Evolutionary conservation across 2,113 vertebrate species (phyloP).

Genomic region (Archocentrus centrarchus): DNA sequence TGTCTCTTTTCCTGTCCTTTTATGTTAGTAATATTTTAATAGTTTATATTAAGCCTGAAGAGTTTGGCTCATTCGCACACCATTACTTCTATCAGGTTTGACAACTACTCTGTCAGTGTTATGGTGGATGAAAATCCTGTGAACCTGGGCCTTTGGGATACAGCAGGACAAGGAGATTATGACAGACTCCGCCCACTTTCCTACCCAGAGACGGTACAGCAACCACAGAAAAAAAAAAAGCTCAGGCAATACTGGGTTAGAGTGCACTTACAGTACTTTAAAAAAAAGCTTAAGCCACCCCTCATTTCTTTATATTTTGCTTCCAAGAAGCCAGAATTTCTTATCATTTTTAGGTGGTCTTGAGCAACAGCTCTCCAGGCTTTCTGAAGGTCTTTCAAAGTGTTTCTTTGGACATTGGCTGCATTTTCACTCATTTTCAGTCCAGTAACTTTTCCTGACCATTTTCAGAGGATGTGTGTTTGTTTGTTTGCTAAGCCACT

Average conservation of each 20-base stretch:
- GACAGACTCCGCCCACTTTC: constrained; percentile 95
- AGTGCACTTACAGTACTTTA: too few species aligned
- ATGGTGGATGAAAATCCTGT: constrained; percentile 98
- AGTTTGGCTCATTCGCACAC: neutral
- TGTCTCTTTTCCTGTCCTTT: neutral
- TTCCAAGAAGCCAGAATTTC: too few species aligned
- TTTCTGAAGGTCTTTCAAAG: neutral
- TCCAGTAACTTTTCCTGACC: too few species aligned
- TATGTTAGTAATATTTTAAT: neutral
- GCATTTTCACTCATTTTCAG: neutral
- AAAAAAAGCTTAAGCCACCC: too few species aligned
- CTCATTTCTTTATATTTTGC: too few species aligned
- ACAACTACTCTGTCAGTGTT: constrained; percentile 98
- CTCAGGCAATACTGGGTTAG: neutral
- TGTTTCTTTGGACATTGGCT: neutral
- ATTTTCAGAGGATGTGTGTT: neutral
- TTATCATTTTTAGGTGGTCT: too few species aligned
- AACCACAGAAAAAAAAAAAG: neutral
- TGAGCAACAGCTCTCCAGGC: neutral
- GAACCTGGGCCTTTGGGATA: constrained; percentile 96
- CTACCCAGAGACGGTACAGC: constrained; percentile 93
- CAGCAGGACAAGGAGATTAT: constrained; percentile 96
- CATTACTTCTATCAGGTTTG: constrained; percentile 82
- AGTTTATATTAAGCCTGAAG: neutral
- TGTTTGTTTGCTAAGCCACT: neutral